phyloP scores from a whole-genome alignment of 2,888 invertebrate species.

The Drosophila paracracens region DNA sequence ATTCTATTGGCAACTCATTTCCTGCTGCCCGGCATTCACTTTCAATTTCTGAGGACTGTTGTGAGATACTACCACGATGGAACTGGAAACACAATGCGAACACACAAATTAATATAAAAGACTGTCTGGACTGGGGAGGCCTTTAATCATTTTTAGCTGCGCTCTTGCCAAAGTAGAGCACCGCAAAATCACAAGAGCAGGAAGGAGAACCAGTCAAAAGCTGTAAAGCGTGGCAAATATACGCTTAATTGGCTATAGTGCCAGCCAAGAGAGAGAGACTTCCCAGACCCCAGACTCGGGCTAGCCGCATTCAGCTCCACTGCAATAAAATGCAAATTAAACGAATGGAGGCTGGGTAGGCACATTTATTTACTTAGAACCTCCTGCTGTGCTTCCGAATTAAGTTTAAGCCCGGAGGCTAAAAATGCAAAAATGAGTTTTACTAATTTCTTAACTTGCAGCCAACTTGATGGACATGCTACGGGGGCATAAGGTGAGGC shows the following conservation, averaged over 20 bases:
- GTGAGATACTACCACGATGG: conserved; percentile 10
- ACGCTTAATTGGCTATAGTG: conserved; percentile 77
- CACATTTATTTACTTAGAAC: conserved; percentile 86
- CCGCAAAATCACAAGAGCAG: conserved; percentile 16
- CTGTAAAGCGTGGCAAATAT: conserved; percentile 81
- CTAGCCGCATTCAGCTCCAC: conserved; percentile 19
- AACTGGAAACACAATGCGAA: conserved; percentile 42
- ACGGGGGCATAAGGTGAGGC: conserved; percentile 16
- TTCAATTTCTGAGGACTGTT: conserved; percentile 70
- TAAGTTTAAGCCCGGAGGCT: conserved; percentile 90
- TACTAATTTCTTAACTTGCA: conserved; percentile 84
- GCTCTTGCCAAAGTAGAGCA: conserved; percentile 70
- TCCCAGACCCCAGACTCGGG: conserved; percentile 5
- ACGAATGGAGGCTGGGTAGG: conserved; percentile 76
- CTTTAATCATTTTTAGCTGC: conserved; percentile 76
- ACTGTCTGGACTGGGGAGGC: conserved; percentile 58
- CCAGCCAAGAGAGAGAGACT: conserved; percentile 28
- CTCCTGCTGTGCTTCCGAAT: conserved; percentile 91
- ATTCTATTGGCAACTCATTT: conserved; percentile 80
- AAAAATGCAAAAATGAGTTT: conserved; percentile 86
- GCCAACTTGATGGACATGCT: conserved; percentile 69
- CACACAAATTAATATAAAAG: conserved; percentile 75
- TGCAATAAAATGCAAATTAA: conserved; percentile 84
- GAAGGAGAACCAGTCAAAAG: conserved; percentile 43
- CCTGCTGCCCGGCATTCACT: conserved; percentile 73